Percentiles rank a stretch among this genome's conserved stretches.
Conservation (phyloP, 2,888 invertebrate genomes). For the Bellardia pandia region DNA sequence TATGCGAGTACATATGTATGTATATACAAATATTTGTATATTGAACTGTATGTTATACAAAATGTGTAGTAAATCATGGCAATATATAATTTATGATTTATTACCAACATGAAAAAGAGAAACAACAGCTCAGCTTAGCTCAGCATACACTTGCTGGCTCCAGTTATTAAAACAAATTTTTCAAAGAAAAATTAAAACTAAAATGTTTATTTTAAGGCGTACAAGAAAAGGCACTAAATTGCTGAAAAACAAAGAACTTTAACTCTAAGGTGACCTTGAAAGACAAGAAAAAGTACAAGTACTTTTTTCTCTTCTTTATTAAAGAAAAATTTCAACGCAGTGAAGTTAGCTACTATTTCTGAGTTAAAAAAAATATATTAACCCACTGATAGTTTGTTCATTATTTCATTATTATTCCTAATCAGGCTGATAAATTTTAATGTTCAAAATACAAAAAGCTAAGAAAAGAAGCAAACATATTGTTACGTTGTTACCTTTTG, state of each 20-base stretch:
- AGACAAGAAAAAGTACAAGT: slow-evolving; percentile 59
- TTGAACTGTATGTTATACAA: background rate
- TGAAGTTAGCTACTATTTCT: slow-evolving; percentile 30
- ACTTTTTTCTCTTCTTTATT: slow-evolving; percentile 36
- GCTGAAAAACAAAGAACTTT: slow-evolving; percentile 19
- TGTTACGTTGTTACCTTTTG: too few relatives aligned
- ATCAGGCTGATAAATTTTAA: too few relatives aligned
- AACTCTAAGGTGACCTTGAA: slow-evolving; percentile 64
- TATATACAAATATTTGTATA: background rate
- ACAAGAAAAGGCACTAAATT: slow-evolving; percentile 48
- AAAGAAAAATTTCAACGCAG: slow-evolving; percentile 26
- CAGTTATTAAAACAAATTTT: slow-evolving; percentile 60
- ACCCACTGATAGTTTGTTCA: slow-evolving; percentile 2
- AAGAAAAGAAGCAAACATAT: too few relatives aligned
- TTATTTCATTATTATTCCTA: too few relatives aligned
- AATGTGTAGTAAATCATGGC: slow-evolving; percentile 52
- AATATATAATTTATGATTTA: slow-evolving; percentile 61
- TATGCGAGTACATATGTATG: background rate
- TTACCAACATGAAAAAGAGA: slow-evolving; percentile 45
- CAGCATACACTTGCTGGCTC: slow-evolving; percentile 10
- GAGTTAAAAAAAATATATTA: slow-evolving; percentile 23
- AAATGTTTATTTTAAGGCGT: slow-evolving; percentile 61
- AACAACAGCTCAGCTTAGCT: background rate
- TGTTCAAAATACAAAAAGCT: too few relatives aligned
- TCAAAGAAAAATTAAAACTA: slow-evolving; percentile 55